Base-by-base conservation (phyloP, 2,888 invertebrate species). In the Tinea trinotella region DNA sequence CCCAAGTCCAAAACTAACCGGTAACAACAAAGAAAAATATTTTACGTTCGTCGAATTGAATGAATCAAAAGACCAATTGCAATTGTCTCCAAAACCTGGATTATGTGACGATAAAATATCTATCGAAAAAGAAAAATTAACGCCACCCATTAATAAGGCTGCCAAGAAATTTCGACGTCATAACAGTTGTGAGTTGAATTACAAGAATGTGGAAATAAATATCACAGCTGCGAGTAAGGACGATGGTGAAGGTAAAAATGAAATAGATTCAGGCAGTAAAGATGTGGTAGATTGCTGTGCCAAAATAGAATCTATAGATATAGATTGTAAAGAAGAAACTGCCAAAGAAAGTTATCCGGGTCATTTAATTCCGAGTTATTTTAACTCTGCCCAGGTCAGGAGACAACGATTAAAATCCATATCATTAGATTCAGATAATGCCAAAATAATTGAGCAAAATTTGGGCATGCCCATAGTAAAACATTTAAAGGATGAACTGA, bases 401-500 rank as follows among this genome's bases (percentile, higher is more conserved):
- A 66, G 88, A 56, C 87, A 87, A 59, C 71, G 88, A 54, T 65
- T 88, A 7, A 88, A 88, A 64, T 88, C 88, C 0, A 88, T 88
- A 61, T 88, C 88, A 0, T 60, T 88, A 36, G 88, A 88, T 63
- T 88, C 88, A 0, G 88, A 88, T 57, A 87, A 87, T 57, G 88
- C 88, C 1, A 85, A 83, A 62, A 83, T 88, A 48, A 88, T 88
- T n/a, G 88, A 88, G 70, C 88, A 87, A 59, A 88, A 88, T 62
- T 62, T 88, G 40, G 87, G 88, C 0, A 62, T 88, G 50, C 88
- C 88, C 0, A 87, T 88, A 58, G 87, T 87, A 10, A 87, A 87
- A 58, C 87, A 87, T 58, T 70, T 87, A 68, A 84, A 84, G 56
- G 86, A 87, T 62, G 85, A 87, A 62, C 79, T 87, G 76, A 86